These are phyloP conservation scores for Drosophila pachea DNA, from an alignment of 1,140 invertebrate species.

Conservation along the genomic window DNA sequence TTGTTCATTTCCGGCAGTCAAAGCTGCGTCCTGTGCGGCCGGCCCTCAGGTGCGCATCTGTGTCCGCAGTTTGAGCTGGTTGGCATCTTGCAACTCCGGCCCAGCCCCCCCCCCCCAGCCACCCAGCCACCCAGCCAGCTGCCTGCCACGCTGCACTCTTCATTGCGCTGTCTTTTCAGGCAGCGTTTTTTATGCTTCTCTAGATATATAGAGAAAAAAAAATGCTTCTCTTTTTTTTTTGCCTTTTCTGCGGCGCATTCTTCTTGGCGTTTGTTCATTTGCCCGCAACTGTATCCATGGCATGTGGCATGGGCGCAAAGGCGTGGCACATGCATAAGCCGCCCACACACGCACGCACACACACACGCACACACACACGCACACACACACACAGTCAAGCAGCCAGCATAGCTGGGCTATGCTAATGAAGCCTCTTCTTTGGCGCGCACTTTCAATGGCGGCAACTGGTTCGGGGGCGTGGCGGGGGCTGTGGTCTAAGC, in stretches of 20 bases:
- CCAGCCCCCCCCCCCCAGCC: neutral
- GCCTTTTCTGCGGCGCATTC: conserved; percentile 47
- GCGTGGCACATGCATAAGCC: conserved; percentile 55
- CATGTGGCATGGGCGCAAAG: conserved; percentile 26
- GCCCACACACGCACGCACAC: conserved; percentile 36
- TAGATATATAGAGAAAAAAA: neutral
- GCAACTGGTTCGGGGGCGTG: too few species aligned
- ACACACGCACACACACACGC: conserved; percentile 28
- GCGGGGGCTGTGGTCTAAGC: conserved; percentile 55
- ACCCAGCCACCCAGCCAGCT: neutral
- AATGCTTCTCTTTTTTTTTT: neutral
- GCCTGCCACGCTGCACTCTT: conserved; percentile 15
- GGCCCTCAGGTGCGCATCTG: conserved; percentile 58
- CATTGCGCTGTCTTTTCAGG: conserved; percentile 23
- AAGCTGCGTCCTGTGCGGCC: conserved; percentile 66
- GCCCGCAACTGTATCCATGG: conserved; percentile 70
- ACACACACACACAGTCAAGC: too few species aligned
- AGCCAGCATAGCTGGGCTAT: conserved; percentile 48
- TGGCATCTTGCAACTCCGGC: conserved; percentile 58
- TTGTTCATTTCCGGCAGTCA: conserved; percentile 77
- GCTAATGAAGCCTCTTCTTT: conserved; percentile 76
- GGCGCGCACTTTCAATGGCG: conserved; percentile 30
- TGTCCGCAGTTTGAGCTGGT: conserved; percentile 59
- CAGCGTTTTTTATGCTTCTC: conserved; percentile 8
- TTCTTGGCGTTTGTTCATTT: conserved; percentile 73